Percentiles rank a stretch among this genome's conserved stretches.
phyloP scores from a whole-genome alignment of 2,797 vertebrate species.

The Scolopax rusticola region DNA sequence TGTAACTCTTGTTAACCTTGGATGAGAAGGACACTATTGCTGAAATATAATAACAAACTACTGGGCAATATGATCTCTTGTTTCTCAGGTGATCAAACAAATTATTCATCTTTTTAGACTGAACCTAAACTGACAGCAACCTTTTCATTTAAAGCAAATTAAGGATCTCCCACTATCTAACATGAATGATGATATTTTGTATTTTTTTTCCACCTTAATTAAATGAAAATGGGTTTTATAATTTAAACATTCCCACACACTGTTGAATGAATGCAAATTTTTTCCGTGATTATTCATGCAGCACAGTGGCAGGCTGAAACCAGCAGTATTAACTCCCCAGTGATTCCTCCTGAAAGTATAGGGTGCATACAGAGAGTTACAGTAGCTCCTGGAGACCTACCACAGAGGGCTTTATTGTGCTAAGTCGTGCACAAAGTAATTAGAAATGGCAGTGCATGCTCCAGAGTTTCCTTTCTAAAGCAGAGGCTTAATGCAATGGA shows the following conservation, averaged over 20 bases:
- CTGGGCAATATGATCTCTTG: not conserved
- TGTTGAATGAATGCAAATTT: not conserved
- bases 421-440: not conserved
- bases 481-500: not conserved
- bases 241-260: slow-evolving; percentile 22
- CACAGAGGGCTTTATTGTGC: not conserved
- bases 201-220: not conserved
- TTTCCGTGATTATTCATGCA: not conserved
- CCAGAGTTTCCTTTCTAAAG: not conserved
- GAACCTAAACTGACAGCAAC: not conserved
- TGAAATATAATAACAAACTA: slow-evolving; percentile 29
- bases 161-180: not conserved
- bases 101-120: slow-evolving; percentile 24
- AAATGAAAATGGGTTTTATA: slow-evolving; percentile 15
- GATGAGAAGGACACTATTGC: not conserved
- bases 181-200: not conserved
- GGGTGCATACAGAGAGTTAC: not conserved
- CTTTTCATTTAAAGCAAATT: slow-evolving; percentile 35
- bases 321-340: not conserved
- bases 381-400: not conserved
- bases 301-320: not conserved
- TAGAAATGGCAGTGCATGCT: not conserved
- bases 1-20: not conserved
- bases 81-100: slow-evolving; percentile 18
- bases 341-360: not conserved